These are phyloP conservation scores for Elmis aenea DNA, from an alignment of 2,888 invertebrate genomes.

Conservation along the genomic window DNA sequence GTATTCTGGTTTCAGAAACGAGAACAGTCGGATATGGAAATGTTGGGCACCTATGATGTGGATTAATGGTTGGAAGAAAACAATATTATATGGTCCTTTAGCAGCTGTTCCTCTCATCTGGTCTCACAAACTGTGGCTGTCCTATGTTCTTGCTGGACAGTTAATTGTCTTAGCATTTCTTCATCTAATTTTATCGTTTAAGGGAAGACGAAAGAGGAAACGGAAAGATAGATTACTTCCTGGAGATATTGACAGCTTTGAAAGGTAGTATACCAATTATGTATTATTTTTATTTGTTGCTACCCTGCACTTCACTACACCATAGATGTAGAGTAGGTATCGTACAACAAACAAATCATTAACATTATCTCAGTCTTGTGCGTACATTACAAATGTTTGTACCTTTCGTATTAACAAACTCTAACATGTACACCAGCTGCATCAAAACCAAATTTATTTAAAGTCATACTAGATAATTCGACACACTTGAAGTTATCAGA, in stretches of 20 bases:
- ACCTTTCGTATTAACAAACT: no score
- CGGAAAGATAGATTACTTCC: constrained; percentile 38
- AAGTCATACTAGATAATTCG: no score
- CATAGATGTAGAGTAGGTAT: no score
- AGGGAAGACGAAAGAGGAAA: constrained; percentile 33
- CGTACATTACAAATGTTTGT: no score
- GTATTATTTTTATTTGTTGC: no score
- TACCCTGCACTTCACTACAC: neutral
- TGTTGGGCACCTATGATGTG: constrained; percentile 40
- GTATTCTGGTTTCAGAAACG: constrained; percentile 38
- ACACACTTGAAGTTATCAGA: no score
- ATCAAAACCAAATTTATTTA: no score
- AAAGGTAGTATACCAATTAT: constrained; percentile 43
- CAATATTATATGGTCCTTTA: constrained; percentile 39
- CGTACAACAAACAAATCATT: no score
- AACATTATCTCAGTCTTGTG: no score
- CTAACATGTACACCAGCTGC: no score
- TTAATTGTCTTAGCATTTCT: constrained; percentile 46
- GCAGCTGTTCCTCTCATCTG: constrained; percentile 40
- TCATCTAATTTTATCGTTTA: constrained; percentile 42
- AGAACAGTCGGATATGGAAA: constrained; percentile 37
- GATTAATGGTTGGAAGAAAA: constrained; percentile 43
- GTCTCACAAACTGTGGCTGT: constrained; percentile 50
- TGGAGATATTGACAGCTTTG: constrained; percentile 43
- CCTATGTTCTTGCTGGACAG: constrained; percentile 49